phyloP scores from a whole-genome alignment of 2,888 invertebrate genomes.

The Syritta pipiens region DNA sequence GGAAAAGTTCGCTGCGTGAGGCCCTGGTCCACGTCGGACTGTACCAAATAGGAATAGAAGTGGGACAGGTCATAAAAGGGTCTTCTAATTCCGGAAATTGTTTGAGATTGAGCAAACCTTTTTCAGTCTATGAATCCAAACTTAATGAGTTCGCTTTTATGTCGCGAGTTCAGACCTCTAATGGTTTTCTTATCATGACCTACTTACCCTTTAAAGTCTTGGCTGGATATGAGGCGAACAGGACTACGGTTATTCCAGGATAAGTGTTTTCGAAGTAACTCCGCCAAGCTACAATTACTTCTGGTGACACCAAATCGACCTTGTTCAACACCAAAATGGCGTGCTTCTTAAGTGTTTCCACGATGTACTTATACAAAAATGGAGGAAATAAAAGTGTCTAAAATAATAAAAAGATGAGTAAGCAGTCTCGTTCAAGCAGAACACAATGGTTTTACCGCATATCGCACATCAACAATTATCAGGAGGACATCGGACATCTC shows the following conservation, averaged over 20 bases:
- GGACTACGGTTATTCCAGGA: slow-evolving; percentile 87
- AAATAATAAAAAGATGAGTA: slow-evolving; percentile 62
- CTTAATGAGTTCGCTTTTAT: no score
- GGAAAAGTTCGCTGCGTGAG: no score
- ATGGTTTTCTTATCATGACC: no score
- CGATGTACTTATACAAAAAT: slow-evolving; percentile 89
- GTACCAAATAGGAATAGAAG: no score
- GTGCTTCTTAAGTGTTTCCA: slow-evolving; percentile 86
- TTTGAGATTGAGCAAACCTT: no score
- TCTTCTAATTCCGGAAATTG: no score
- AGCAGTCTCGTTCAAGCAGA: neutral
- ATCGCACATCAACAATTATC: slow-evolving; percentile 93
- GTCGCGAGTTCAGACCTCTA: no score
- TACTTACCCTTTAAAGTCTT: slow-evolving; percentile 72
- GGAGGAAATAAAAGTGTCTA: slow-evolving; percentile 93
- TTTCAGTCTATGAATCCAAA: no score
- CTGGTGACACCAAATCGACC: slow-evolving; percentile 91
- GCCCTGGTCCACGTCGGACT: no score
- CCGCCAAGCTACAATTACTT: slow-evolving; percentile 92
- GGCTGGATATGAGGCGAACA: slow-evolving; percentile 91
- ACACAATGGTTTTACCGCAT: slow-evolving; percentile 83
- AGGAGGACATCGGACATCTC: slow-evolving; percentile 96
- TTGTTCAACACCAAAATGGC: slow-evolving; percentile 95
- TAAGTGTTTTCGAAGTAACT: slow-evolving; percentile 86
- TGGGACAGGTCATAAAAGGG: no score